Evolutionary conservation across 30 jellyfish, hydroid and myxozoan genomes (phyloP).

Genomic region (Hydra vulgaris): DNA sequence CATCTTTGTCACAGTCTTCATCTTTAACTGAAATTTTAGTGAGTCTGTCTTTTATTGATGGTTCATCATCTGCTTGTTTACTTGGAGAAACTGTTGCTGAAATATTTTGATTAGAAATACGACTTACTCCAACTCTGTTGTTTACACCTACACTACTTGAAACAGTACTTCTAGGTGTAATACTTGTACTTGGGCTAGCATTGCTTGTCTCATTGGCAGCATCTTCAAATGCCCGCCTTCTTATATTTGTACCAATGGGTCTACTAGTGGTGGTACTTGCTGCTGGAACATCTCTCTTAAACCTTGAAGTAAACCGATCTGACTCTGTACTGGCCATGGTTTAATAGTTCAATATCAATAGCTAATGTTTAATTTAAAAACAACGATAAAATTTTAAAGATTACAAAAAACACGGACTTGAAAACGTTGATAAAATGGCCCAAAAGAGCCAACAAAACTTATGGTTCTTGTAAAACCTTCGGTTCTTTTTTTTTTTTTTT

Average conservation of each 20-base stretch:
- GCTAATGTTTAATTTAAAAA: neutral
- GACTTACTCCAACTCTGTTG: conserved; percentile 10
- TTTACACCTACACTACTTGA: conserved; percentile 10
- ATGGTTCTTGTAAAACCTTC: neutral
- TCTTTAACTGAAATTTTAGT: conserved; percentile 48
- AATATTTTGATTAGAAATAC: conserved; percentile 25
- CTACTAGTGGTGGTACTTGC: too few species aligned
- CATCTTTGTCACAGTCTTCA: conserved; percentile 39
- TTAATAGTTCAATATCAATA: neutral
- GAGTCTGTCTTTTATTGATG: conserved; percentile 43
- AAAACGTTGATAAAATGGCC: neutral
- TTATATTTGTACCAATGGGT: conserved; percentile 6
- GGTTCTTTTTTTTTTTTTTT: neutral
- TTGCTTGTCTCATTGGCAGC: conserved; percentile 5
- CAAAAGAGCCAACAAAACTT: neutral
- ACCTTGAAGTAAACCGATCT: conserved; percentile 24
- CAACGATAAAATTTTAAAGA: neutral
- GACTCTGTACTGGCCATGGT: conserved; percentile 13
- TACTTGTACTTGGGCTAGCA: neutral
- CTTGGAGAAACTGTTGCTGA: conserved; percentile 8
- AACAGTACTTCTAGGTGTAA: neutral
- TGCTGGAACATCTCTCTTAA: conserved; percentile 13
- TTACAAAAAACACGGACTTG: neutral
- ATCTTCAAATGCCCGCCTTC: conserved; percentile 32
- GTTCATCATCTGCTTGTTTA: conserved; percentile 5